These are phyloP conservation scores for Chloroceryle amazona DNA, from an alignment of 2,797 vertebrate species.

Conservation along the genomic window DNA sequence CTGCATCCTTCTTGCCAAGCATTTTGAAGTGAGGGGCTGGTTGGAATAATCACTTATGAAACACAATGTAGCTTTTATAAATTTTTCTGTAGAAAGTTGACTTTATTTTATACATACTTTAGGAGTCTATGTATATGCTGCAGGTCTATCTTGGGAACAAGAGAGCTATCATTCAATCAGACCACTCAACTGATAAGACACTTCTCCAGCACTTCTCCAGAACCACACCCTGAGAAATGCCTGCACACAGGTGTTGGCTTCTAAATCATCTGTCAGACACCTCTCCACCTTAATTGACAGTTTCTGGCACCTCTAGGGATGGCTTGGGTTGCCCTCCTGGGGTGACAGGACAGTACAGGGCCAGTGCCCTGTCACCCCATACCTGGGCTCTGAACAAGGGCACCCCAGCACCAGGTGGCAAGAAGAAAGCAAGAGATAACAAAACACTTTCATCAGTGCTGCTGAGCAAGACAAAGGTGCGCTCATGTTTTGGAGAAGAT, in stretches of 20 bases:
- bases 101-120: no score
- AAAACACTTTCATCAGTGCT: background rate
- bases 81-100: background rate
- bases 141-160: background rate
- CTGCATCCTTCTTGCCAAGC: background rate
- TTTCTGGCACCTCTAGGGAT: accelerated
- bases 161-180: background rate
- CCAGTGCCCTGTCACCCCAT: background rate
- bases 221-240: accelerated
- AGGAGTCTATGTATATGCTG: accelerated
- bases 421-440: background rate
- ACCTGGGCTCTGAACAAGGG: background rate
- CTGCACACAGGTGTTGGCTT: background rate
- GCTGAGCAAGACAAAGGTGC: background rate
- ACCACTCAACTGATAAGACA: background rate
- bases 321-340: background rate
- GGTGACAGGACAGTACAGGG: background rate
- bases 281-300: background rate
- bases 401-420: accelerated
- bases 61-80: background rate
- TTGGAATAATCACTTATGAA: background rate
- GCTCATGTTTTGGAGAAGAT: accelerated
- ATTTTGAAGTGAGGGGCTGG: background rate
- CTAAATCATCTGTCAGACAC: background rate
- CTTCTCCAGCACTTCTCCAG: background rate